These are phyloP conservation scores for Pammene fasciana DNA, from an alignment of 2,888 invertebrate genomes.

Conservation along the genomic window DNA sequence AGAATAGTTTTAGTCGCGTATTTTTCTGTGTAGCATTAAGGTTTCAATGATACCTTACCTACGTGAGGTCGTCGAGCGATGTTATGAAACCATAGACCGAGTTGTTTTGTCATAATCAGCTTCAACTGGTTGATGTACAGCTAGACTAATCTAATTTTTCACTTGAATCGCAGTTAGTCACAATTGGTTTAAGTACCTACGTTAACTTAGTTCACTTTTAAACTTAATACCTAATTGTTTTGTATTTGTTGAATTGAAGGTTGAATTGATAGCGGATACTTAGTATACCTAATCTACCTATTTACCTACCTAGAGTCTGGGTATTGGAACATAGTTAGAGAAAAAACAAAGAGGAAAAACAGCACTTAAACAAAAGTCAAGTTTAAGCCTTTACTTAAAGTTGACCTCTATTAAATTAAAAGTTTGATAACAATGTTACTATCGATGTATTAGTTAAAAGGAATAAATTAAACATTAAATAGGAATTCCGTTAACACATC, in stretches of 20 bases:
- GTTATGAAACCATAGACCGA: slow-evolving; percentile 23
- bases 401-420: too few relatives aligned
- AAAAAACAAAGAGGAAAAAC: too few relatives aligned
- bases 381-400: too few relatives aligned
- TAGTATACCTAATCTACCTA: too few relatives aligned
- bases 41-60: slow-evolving; percentile 16
- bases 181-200: not conserved
- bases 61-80: slow-evolving; percentile 3
- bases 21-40: slow-evolving; percentile 14
- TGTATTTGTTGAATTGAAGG: too few relatives aligned
- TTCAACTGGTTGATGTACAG: slow-evolving; percentile 2
- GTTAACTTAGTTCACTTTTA: not conserved
- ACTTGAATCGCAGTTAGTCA: slow-evolving; percentile 12
- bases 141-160: slow-evolving; percentile 1
- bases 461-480: not conserved
- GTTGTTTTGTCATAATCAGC: slow-evolving; percentile 23
- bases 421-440: too few relatives aligned
- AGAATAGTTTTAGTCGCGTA: slow-evolving; percentile 25
- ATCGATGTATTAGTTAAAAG: too few relatives aligned
- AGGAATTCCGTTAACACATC: too few relatives aligned
- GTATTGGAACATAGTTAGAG: too few relatives aligned
- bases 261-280: too few relatives aligned
- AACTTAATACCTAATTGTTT: not conserved
- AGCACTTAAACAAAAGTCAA: too few relatives aligned
- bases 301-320: too few relatives aligned